These are phyloP conservation scores for Megaceryle alcyon DNA, from an alignment of 2,797 vertebrate species.

Conservation along the genomic window DNA sequence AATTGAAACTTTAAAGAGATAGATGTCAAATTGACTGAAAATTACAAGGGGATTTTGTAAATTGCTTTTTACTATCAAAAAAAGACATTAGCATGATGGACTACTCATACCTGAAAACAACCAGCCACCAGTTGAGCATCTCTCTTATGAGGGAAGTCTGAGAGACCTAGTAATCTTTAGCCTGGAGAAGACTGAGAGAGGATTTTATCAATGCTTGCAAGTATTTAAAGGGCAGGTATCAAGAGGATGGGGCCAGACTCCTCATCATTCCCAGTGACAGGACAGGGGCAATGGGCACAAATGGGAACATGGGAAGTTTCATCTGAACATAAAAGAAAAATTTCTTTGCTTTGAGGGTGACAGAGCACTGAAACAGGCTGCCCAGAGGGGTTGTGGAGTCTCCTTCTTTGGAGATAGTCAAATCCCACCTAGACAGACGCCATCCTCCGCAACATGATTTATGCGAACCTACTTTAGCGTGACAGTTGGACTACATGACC, in stretches of 20 bases:
- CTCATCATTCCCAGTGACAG: too few species aligned
- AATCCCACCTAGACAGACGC: not conserved
- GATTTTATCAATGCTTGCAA: not conserved
- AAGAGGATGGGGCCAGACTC: not conserved
- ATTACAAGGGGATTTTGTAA: not conserved
- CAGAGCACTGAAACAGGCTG: not conserved
- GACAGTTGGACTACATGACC: not conserved
- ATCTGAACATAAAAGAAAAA: not conserved
- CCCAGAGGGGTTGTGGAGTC: not conserved
- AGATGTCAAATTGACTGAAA: not conserved
- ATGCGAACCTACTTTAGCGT: not conserved
- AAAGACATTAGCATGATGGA: not conserved
- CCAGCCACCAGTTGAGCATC: not conserved
- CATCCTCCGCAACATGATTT: not conserved
- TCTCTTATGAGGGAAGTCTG: not conserved
- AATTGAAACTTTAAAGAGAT: not conserved
- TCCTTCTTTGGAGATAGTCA: not conserved
- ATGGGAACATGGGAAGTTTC: not conserved
- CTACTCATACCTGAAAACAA: not conserved
- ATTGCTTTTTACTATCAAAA: not conserved
- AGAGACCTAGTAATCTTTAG: not conserved
- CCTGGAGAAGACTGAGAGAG: not conserved
- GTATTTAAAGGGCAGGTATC: not conserved
- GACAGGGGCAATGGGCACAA: not conserved
- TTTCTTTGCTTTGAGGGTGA: not conserved